Conservation (phyloP, 2,888 invertebrate genomes). For the Eupelmus urozonus region DNA sequence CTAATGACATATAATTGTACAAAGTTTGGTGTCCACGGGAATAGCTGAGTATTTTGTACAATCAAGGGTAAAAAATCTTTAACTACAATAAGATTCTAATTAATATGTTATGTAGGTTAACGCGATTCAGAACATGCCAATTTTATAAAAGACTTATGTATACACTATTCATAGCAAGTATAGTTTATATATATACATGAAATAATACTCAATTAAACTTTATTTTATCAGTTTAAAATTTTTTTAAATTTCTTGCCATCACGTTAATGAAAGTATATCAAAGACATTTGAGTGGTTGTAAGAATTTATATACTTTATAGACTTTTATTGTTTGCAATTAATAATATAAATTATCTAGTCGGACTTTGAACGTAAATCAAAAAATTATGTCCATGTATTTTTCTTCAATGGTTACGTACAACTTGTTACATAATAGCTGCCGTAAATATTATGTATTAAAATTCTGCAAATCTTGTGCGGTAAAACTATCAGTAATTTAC, state of each 20-base stretch:
- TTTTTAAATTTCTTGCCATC: conserved; percentile 53
- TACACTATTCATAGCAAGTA: conserved; percentile 23
- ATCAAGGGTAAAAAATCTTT: conserved; percentile 33
- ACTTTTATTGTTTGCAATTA: conserved; percentile 33
- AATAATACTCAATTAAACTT: conserved; percentile 20
- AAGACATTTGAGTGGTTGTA: conserved; percentile 34
- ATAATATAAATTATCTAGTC: conserved; percentile 34
- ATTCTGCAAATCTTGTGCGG: background rate
- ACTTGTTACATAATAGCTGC: background rate
- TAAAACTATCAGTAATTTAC: conserved; percentile 2
- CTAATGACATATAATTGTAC: conserved; percentile 54
- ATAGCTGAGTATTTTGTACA: conserved; percentile 73
- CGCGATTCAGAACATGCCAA: conserved; percentile 32
- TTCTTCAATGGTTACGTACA: background rate
- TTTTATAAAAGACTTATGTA: conserved; percentile 48
- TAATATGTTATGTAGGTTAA: conserved; percentile 50
- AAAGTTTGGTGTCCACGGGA: conserved; percentile 73
- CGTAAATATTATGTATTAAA: background rate
- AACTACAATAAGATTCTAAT: conserved; percentile 27
- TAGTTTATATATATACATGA: conserved; percentile 9
- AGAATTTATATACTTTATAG: conserved; percentile 30
- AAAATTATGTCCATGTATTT: conserved; percentile 12
- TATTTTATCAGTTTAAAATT: no score
- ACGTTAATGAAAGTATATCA: conserved; percentile 48
- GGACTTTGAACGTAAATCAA: background rate